Evolutionary conservation across 2,888 invertebrate species (phyloP), one percentile per base, ranked within the genome.

Genomic region (Creontiades dilutus): DNA sequence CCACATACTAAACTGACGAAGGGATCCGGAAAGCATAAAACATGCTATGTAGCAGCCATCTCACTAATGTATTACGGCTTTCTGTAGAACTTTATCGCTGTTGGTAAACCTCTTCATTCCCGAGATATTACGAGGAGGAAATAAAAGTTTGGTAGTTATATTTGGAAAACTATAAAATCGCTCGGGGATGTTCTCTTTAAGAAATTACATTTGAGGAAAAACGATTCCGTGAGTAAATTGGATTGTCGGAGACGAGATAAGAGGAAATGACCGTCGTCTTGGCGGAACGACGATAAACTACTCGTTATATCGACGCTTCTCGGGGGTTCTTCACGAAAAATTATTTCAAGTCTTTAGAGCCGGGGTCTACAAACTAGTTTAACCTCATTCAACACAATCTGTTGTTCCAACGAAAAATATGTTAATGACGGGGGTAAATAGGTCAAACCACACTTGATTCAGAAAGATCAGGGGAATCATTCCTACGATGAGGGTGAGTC

Each of bases 391-490:
- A 85, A 61, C 85, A 57, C 37, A n/a, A n/a, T n/a, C n/a, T n/a
- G n/a, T n/a, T n/a, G n/a, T n/a, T n/a, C n/a, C n/a, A n/a, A n/a
- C n/a, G n/a, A n/a, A n/a, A n/a, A n/a, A n/a, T n/a, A n/a, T n/a
- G n/a, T n/a, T 85, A 85, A 85, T 85, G 85, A 85, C 82, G 2
- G 52, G 48, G n/a, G n/a, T n/a, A n/a, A n/a, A n/a, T n/a, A n/a
- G n/a, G n/a, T n/a, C n/a, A n/a, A n/a, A n/a, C n/a, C n/a, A n/a
- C n/a, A n/a, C n/a, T n/a, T n/a, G n/a, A n/a, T n/a, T n/a, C n/a
- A n/a, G n/a, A n/a, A n/a, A n/a, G n/a, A n/a, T n/a, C n/a, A n/a
- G n/a, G n/a, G n/a, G n/a, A n/a, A n/a, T n/a, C n/a, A n/a, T n/a
- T n/a, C n/a, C n/a, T n/a, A n/a, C n/a, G n/a, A n/a, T n/a, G n/a